Evolutionary conservation across 2,797 vertebrate genomes (phyloP).

Genomic region (Aulostomus chinensis): DNA sequence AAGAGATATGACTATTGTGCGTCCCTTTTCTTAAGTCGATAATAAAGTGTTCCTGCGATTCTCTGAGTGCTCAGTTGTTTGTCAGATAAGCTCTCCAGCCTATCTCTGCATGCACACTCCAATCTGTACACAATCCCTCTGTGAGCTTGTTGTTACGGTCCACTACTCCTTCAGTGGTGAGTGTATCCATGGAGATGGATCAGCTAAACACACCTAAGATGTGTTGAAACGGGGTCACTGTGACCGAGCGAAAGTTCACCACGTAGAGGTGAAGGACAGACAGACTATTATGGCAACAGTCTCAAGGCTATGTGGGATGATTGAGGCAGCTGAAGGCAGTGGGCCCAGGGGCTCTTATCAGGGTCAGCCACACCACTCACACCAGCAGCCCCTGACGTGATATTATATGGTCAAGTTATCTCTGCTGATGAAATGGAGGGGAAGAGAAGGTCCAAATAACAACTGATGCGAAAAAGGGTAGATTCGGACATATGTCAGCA

Average conservation of each 20-base stretch:
- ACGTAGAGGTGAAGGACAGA: constrained; percentile 40
- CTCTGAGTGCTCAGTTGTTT: constrained; percentile 4
- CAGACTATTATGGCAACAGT: constrained; percentile 40
- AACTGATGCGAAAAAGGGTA: constrained; percentile 24
- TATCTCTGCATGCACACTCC: not conserved
- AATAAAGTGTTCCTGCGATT: not conserved
- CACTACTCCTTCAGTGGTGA: not conserved
- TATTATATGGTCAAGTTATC: constrained; percentile 64
- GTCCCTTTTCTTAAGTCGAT: too few relatives aligned
- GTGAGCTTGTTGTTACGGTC: not conserved
- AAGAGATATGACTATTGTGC: too few relatives aligned
- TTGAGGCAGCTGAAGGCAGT: constrained; percentile 51
- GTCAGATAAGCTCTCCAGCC: constrained; percentile 9
- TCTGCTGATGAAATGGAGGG: constrained; percentile 47
- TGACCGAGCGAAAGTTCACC: constrained; percentile 43
- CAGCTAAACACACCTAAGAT: constrained; percentile 38
- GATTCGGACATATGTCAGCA: constrained; percentile 40
- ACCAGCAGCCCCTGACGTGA: constrained; percentile 56
- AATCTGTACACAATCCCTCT: constrained; percentile 16
- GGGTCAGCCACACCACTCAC: constrained; percentile 62
- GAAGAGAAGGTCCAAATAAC: constrained; percentile 44
- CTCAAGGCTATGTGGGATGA: constrained; percentile 45
- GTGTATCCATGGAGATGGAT: constrained; percentile 18
- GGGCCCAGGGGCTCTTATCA: constrained; percentile 64
- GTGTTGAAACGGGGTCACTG: constrained; percentile 43